Conservation (phyloP, 1,140 invertebrate species). For the Stegodyphus mimosarum region DNA sequence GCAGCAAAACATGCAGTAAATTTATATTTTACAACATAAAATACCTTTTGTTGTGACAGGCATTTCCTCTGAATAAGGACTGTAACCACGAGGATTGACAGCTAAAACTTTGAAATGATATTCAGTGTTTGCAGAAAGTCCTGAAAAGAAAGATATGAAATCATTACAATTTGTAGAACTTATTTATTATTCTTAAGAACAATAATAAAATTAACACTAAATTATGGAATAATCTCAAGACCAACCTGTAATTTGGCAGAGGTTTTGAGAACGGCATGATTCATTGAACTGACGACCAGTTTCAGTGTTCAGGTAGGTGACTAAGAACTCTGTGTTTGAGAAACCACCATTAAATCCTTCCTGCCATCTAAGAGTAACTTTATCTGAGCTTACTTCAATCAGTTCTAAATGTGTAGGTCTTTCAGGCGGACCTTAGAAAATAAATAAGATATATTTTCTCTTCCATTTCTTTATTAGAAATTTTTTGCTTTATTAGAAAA, state of each 20-base stretch:
- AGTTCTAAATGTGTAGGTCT: constrained; percentile 77
- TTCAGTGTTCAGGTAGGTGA: constrained; percentile 68
- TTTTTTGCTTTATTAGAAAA: too few species aligned
- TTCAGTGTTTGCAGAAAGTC: constrained; percentile 61
- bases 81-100: constrained; percentile 64
- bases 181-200: too few species aligned
- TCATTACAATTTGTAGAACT: too few species aligned
- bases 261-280: constrained; percentile 81
- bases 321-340: constrained; percentile 85
- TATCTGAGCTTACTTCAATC: constrained; percentile 72
- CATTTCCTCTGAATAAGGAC: constrained; percentile 63
- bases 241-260: constrained; percentile 81
- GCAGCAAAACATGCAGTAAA: neutral
- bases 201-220: too few species aligned
- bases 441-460: too few species aligned
- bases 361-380: constrained; percentile 83
- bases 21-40: neutral
- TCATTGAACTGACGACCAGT: constrained; percentile 76
- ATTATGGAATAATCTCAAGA: neutral
- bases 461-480: too few species aligned
- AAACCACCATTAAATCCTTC: constrained; percentile 90
- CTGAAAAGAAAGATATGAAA: constrained; percentile 23
- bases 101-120: constrained; percentile 65
- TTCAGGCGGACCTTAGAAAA: constrained; percentile 78
- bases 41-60: constrained; percentile 63